A percentile compares a stretch with the other conserved stretches of the same genome.
Conservation (phyloP, 2,113 vertebrate genomes). For the Rafetus swinhoei region DNA sequence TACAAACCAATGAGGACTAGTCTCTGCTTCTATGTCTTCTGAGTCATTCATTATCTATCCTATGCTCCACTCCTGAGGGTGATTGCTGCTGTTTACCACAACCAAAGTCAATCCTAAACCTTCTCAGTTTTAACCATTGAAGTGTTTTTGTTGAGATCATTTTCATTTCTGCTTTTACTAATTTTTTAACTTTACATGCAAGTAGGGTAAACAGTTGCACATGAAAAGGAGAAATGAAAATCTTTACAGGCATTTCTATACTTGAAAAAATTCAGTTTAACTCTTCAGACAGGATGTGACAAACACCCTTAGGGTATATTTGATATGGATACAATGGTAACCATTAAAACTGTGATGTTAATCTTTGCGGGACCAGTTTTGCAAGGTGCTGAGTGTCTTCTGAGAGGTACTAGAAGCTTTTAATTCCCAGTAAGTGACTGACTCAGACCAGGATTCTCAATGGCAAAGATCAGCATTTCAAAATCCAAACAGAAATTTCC, state of each 20-base stretch:
- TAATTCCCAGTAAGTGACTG: conserved; percentile 31
- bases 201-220: conserved; percentile 42
- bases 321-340: conserved; percentile 7
- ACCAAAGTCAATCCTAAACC: not conserved
- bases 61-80: not conserved
- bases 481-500: not conserved
- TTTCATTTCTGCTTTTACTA: conserved; percentile 49
- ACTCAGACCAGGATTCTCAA: not conserved
- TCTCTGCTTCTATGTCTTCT: not conserved
- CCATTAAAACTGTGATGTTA: not conserved
- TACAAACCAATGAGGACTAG: not conserved
- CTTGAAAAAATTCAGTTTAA: conserved; percentile 8
- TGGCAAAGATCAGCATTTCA: conserved; percentile 3
- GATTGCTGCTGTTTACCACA: not conserved
- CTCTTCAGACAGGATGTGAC: not conserved
- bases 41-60: not conserved
- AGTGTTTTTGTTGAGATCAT: rapidly evolving
- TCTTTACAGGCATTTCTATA: not conserved
- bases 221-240: conserved; percentile 45
- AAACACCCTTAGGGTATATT: conserved; percentile 20
- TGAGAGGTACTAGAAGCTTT: conserved; percentile 25
- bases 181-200: not conserved
- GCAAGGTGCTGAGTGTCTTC: conserved; percentile 18
- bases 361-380: conserved; percentile 30
- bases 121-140: not conserved